A percentile compares a stretch with the other conserved stretches of the same genome.
Evolutionary conservation across 2,888 invertebrate genomes (phyloP).

Genomic region (Micropterix aruncella): DNA sequence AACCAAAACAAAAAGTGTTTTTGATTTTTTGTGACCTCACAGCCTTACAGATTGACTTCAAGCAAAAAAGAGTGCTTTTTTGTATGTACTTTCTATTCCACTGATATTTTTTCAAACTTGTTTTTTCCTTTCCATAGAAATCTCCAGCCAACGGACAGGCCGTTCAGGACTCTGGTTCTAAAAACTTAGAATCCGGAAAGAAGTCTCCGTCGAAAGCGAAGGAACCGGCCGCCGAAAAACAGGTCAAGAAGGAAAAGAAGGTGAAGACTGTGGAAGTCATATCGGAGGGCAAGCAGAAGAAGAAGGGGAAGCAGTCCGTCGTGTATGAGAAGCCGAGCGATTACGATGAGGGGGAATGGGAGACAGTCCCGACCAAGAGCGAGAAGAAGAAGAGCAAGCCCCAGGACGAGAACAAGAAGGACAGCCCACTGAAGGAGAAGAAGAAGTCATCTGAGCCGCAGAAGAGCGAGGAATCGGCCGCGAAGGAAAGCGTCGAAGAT

Average conservation of each 20-base stretch:
- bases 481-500: neutral
- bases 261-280: slow-evolving; percentile 21
- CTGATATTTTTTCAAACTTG: neutral
- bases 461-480: slow-evolving; percentile 2
- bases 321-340: slow-evolving; percentile 53
- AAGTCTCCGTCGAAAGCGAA: slow-evolving; percentile 26
- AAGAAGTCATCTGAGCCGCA: slow-evolving; percentile 20
- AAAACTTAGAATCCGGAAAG: slow-evolving; percentile 29
- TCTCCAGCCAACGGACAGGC: slow-evolving; percentile 46
- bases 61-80: no score
- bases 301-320: slow-evolving; percentile 38
- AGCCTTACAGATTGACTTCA: no score
- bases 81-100: no score
- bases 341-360: slow-evolving; percentile 65
- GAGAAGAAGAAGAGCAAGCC: slow-evolving; percentile 60
- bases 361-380: slow-evolving; percentile 51
- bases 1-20: no score
- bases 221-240: slow-evolving; percentile 18
- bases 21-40: no score
- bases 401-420: slow-evolving; percentile 39
- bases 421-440: slow-evolving; percentile 33
- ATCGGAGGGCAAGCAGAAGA: slow-evolving; percentile 38
- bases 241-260: slow-evolving; percentile 23
- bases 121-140: slow-evolving; percentile 28
- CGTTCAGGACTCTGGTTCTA: slow-evolving; percentile 21